phyloP scores from a whole-genome alignment of 2,113 vertebrate genomes.

The Heloderma charlesbogerti region DNA sequence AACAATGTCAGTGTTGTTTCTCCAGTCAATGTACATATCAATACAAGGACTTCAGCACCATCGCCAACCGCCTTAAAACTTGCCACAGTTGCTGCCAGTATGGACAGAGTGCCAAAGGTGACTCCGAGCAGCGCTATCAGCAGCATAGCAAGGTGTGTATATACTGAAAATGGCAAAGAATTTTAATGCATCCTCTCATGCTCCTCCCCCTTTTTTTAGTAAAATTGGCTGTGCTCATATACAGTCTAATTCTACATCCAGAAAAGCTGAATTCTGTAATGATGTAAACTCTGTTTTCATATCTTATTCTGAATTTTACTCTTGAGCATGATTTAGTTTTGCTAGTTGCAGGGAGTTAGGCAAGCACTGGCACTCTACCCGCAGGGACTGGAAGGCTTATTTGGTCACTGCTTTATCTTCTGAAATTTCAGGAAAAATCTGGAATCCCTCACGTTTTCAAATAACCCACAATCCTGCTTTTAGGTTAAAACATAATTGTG shows the following conservation, averaged over 20 bases:
- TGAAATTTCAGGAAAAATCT: not conserved
- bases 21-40: conserved; percentile 89
- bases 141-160: conserved; percentile 84
- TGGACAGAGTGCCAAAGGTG: conserved; percentile 92
- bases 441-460: not conserved
- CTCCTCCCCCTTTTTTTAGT: not conserved
- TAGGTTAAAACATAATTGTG: not conserved
- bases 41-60: conserved; percentile 87
- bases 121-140: conserved; percentile 89
- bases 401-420: not conserved
- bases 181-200: not conserved
- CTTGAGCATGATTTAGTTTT: not conserved
- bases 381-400: not conserved
- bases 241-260: not conserved
- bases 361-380: not conserved
- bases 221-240: no score
- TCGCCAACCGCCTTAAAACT: conserved; percentile 95
- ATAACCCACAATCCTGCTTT: not conserved
- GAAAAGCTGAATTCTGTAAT: not conserved
- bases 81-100: conserved; percentile 89
- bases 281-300: not conserved
- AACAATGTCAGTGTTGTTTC: conserved; percentile 89
- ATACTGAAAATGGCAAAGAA: not conserved
- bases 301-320: not conserved
- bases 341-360: not conserved